Evolutionary conservation across 2,888 invertebrate species (phyloP).

Genomic region (Lepetodrilus schrolli): DNA sequence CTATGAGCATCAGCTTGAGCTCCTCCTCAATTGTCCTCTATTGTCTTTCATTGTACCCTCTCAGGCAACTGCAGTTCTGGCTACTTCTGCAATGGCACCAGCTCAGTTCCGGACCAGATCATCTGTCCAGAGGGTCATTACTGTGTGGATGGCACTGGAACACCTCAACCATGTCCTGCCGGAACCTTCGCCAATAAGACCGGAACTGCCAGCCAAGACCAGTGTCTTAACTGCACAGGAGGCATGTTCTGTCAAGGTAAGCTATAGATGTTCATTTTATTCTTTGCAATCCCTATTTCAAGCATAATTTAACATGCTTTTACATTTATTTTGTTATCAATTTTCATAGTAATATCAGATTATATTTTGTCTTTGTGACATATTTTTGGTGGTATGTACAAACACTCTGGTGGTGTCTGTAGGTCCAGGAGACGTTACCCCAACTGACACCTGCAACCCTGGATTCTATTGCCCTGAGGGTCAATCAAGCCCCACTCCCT

Average conservation of each 20-base stretch:
- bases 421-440: slow-evolving; percentile 66
- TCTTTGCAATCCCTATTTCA: too few relatives aligned
- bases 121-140: slow-evolving; percentile 69
- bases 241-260: slow-evolving; percentile 69
- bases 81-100: slow-evolving; percentile 71
- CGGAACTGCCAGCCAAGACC: slow-evolving; percentile 48
- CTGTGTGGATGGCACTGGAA: slow-evolving; percentile 65
- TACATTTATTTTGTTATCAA: not conserved
- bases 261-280: too few relatives aligned
- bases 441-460: slow-evolving; percentile 61
- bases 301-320: too few relatives aligned
- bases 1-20: too few relatives aligned
- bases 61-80: slow-evolving; percentile 68
- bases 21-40: too few relatives aligned
- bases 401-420: too few relatives aligned
- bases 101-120: slow-evolving; percentile 61
- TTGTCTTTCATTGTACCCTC: not conserved
- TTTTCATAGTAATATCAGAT: not conserved
- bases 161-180: slow-evolving; percentile 66
- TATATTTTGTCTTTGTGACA: not conserved
- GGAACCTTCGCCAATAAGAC: slow-evolving; percentile 66
- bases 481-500: slow-evolving; percentile 64
- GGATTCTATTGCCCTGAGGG: slow-evolving; percentile 73
- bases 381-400: too few relatives aligned
- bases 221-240: slow-evolving; percentile 67